phyloP scores from a whole-genome alignment of 2,113 vertebrate species.

The Chascanopsetta lugubris region DNA sequence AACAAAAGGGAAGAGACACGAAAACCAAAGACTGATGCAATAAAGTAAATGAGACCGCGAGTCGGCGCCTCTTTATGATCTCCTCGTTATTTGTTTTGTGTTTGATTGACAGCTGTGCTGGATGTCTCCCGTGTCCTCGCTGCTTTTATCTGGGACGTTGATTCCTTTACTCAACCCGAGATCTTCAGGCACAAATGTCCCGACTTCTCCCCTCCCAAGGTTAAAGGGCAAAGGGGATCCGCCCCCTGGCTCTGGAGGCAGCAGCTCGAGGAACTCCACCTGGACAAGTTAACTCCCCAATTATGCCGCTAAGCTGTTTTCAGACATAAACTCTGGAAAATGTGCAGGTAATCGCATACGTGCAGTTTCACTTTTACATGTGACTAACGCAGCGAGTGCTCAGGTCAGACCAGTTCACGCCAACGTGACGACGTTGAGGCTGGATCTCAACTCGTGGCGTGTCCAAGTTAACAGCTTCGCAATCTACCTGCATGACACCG shows the following conservation, averaged over 20 bases:
- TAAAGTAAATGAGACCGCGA: no score
- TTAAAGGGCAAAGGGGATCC: slow-evolving; percentile 27
- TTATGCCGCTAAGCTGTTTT: neutral
- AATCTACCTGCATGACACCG: no score
- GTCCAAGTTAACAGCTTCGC: no score
- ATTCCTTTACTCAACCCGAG: slow-evolving; percentile 10
- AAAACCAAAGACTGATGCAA: no score
- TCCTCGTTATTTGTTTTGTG: neutral
- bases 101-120: neutral
- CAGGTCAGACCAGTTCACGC: no score
- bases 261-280: slow-evolving; percentile 24
- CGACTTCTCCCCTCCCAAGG: slow-evolving; percentile 25
- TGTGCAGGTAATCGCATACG: neutral
- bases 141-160: neutral
- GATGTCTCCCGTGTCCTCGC: neutral
- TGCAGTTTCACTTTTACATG: neutral
- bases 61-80: neutral
- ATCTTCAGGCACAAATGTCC: neutral
- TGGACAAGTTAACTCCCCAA: slow-evolving; percentile 1
- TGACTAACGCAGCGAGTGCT: neutral
- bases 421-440: neutral
- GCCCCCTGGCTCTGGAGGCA: slow-evolving; percentile 12
- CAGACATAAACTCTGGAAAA: no score
- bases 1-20: neutral
- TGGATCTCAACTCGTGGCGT: neutral